Conservation (phyloP, 2,888 invertebrate species). For the Chelonus formosanus region DNA sequence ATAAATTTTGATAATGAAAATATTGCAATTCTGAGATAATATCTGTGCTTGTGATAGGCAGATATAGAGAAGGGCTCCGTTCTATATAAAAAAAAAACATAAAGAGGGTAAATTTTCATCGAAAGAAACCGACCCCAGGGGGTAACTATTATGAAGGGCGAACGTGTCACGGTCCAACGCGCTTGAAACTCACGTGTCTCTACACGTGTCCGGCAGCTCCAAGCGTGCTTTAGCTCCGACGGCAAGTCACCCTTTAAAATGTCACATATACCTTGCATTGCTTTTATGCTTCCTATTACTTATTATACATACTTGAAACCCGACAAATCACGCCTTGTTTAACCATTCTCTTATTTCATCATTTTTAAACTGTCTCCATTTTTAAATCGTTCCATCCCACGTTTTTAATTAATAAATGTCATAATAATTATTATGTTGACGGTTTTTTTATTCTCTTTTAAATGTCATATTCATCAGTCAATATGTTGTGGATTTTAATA, state of each 20-base stretch:
- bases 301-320: conserved; percentile 17
- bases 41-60: conserved; percentile 34
- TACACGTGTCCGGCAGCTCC: conserved; percentile 53
- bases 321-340: conserved; percentile 54
- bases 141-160: conserved; percentile 37
- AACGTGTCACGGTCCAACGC: conserved; percentile 59
- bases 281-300: conserved; percentile 9
- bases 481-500: too few relatives aligned
- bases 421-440: too few relatives aligned
- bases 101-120: neutral
- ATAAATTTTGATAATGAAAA: neutral
- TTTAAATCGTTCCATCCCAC: too few relatives aligned
- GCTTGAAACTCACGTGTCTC: conserved; percentile 59
- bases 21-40: neutral
- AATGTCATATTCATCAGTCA: too few relatives aligned
- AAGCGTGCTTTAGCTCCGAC: conserved; percentile 45
- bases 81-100: conserved; percentile 27
- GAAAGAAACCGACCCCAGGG: conserved; percentile 29
- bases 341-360: conserved; percentile 27
- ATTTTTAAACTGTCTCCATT: neutral
- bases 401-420: too few relatives aligned
- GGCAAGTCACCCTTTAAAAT: conserved; percentile 28
- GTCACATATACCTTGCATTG: neutral
- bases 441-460: too few relatives aligned
- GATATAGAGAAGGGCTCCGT: conserved; percentile 31